Evolutionary conservation across 1,140 invertebrate species (phyloP).

Genomic region (Macrobrachium rosenbergii): DNA sequence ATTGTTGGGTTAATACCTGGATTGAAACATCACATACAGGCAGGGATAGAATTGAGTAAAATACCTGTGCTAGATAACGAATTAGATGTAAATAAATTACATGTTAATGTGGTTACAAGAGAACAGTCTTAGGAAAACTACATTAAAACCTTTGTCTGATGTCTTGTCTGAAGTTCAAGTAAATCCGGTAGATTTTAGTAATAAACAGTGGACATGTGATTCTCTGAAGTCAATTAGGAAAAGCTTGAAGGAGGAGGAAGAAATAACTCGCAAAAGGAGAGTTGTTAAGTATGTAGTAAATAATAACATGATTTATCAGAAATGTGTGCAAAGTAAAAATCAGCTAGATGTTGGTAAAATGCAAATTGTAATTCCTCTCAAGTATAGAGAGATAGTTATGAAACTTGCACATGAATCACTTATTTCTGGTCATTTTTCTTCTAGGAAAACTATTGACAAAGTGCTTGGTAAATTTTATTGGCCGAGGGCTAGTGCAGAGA

Average conservation of each 20-base stretch:
- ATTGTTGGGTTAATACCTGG: background rate
- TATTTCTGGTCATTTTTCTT: background rate
- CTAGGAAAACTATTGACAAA: background rate
- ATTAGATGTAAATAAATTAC: background rate
- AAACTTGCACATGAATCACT: background rate
- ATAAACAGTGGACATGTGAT: too few species aligned
- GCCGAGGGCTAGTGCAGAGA: background rate
- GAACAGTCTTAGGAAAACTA: too few species aligned
- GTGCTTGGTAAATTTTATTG: background rate
- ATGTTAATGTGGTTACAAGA: too few species aligned
- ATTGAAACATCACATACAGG: background rate
- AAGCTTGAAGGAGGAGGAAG: too few species aligned
- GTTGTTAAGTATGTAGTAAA: too few species aligned
- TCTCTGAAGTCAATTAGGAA: too few species aligned
- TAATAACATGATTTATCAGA: too few species aligned
- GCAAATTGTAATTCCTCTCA: background rate
- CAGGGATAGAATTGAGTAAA: background rate
- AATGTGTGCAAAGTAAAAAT: background rate
- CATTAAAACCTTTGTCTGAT: too few species aligned
- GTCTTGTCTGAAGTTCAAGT: too few species aligned
- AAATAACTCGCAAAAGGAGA: too few species aligned
- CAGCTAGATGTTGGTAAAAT: background rate
- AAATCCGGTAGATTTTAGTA: too few species aligned
- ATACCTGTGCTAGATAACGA: too few species aligned
- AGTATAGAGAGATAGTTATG: background rate